A percentile compares a stretch with the other conserved stretches of the same genome.
Evolutionary conservation across 2,797 vertebrate species (phyloP).

Genomic region (Chiloscyllium punctatum): DNA sequence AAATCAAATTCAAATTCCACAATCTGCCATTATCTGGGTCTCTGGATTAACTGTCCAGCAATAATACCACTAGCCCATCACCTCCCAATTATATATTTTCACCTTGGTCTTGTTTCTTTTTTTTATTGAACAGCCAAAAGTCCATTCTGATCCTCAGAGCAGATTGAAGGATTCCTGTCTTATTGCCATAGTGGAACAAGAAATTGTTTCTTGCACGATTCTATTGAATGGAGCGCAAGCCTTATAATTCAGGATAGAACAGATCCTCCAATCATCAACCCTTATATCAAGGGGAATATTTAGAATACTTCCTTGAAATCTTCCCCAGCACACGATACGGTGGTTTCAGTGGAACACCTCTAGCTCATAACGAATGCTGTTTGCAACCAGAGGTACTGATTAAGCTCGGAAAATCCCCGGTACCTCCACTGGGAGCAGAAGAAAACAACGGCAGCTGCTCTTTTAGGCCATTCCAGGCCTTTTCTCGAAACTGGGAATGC

Average conservation of each 20-base stretch:
- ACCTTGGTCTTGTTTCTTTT: not conserved
- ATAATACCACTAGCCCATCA: too few species aligned
- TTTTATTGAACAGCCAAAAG: not conserved
- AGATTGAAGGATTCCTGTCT: not conserved
- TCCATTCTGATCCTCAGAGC: not conserved
- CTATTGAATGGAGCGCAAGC: not conserved
- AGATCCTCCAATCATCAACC: not conserved
- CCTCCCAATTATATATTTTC: not conserved
- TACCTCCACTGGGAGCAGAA: not conserved
- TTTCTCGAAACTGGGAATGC: not conserved
- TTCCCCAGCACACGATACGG: not conserved
- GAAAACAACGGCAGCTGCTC: not conserved
- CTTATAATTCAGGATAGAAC: not conserved
- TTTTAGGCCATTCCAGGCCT: not conserved
- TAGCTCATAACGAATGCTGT: not conserved
- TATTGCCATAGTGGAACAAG: not conserved
- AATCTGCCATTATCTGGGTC: too few species aligned
- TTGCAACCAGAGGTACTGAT: not conserved
- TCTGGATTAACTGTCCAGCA: too few species aligned
- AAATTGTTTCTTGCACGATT: not conserved
- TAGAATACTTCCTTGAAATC: not conserved
- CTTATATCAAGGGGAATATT: not conserved
- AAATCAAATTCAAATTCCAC: too few species aligned
- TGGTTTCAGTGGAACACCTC: not conserved
- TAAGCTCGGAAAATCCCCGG: not conserved